Evolutionary conservation across 2,797 vertebrate genomes (phyloP), one percentile per base, ranked within the genome.

Genomic region (Bradypodion pumilum): DNA sequence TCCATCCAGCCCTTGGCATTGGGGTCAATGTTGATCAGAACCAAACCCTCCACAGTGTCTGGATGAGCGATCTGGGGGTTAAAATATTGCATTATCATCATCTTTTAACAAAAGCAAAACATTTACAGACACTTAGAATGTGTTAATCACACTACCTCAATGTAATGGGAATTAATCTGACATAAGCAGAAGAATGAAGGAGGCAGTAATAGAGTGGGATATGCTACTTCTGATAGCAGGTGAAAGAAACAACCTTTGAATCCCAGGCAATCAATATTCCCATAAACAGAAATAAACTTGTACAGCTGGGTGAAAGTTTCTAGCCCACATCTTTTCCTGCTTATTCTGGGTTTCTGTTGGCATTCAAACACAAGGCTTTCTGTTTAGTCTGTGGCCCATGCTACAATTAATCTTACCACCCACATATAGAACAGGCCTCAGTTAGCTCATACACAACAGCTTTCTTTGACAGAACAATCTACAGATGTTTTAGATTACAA

Each of bases 1-100:
- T 98, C 97, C 88, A 98, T 98, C 98, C 98, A 98, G 37, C 97
- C 97, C 80, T 97, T 96, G 86, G 97, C 96, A 70, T 97, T 96
- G 32, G 96, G 95, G 91, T 98, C 97, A 35, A 98, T 97, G 94
- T 98, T 98, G 92, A 98, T 75, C 92, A 98, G 96, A 81, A 98
- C 97, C 89, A 98, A 95, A 78, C 98, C 97, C 91, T 98, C 98
- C 74, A 98, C 97, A 0, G 95, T 94, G 52, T 98, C 97, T 1
- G 97, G 96, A 87, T 97, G 96, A 32, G 85, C 92, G 40, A 98
- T 92, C 98, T 98, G 90, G 70, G 40, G 52, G 37, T 25, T 16
- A 59, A 52, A 88, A 56, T 69, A 85, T 78, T 9, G 49, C 3
- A 10, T 70, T 70, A 23, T 3, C 29, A 16, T 40, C 19, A 4